Evolutionary conservation across 1,140 invertebrate genomes (phyloP).

Genomic region (Lethrus apterus): DNA sequence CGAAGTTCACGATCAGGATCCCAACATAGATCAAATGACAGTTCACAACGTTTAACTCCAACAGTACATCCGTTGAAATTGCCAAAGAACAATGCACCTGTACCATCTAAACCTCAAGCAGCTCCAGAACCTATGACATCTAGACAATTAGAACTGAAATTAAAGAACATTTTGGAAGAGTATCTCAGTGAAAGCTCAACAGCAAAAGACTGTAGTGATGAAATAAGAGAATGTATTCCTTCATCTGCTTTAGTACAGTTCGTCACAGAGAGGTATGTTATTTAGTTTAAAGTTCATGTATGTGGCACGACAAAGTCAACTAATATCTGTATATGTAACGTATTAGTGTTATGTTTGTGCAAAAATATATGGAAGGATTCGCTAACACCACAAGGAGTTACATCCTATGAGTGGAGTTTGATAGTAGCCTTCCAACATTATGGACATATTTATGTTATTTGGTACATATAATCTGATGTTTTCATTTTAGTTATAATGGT

Average conservation of each 20-base stretch:
- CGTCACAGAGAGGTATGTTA: slow-evolving; percentile 28
- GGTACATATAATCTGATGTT: slow-evolving; percentile 1
- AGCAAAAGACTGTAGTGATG: slow-evolving; percentile 26
- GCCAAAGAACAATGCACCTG: slow-evolving; percentile 3
- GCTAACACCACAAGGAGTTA: slow-evolving; percentile 12
- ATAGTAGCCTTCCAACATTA: slow-evolving; percentile 14
- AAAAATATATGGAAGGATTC: slow-evolving; percentile 21
- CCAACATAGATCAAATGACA: slow-evolving; percentile 45
- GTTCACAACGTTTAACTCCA: slow-evolving; percentile 16
- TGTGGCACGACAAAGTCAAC: slow-evolving; percentile 11
- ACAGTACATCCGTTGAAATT: background rate
- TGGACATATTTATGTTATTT: background rate
- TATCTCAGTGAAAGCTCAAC: slow-evolving; percentile 28
- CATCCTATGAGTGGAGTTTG: slow-evolving; percentile 11
- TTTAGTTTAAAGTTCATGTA: background rate
- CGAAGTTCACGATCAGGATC: slow-evolving; percentile 50
- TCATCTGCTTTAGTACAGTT: slow-evolving; percentile 21
- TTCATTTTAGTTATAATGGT: slow-evolving; percentile 27
- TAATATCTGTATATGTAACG: slow-evolving; percentile 12
- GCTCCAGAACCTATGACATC: slow-evolving; percentile 20
- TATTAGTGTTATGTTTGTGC: slow-evolving; percentile 35
- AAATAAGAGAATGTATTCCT: slow-evolving; percentile 26
- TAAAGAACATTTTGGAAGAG: slow-evolving; percentile 35
- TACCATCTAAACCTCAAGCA: slow-evolving; percentile 9
- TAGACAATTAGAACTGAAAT: slow-evolving; percentile 32